These are phyloP conservation scores for Drosophila takahashii DNA, from an alignment of 1,140 invertebrate genomes.

Conservation along the genomic window DNA sequence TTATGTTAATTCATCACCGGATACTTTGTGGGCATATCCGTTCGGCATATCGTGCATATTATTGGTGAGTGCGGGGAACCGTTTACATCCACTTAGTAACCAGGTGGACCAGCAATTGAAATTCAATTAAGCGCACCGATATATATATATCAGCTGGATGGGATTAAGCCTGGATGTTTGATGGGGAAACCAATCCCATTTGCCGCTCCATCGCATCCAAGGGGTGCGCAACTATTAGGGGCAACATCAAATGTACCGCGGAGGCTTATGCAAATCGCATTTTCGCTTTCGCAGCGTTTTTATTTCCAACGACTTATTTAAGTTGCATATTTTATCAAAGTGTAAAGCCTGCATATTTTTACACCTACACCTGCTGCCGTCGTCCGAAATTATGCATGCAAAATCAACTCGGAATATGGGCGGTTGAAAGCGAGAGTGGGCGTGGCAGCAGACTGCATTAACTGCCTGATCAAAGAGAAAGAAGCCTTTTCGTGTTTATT, in stretches of 20 bases:
- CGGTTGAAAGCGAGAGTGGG: conserved; percentile 18
- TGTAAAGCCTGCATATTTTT: conserved; percentile 74
- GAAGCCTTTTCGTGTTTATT: conserved; percentile 67
- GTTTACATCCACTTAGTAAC: conserved; percentile 1
- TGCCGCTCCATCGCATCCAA: not conserved
- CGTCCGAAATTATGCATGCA: conserved; percentile 75
- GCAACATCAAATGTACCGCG: conserved; percentile 15
- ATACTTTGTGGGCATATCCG: conserved; percentile 86
- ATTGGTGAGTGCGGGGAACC: conserved; percentile 85
- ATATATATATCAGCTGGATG: not conserved
- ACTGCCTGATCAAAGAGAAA: conserved; percentile 62
- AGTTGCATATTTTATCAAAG: conserved; percentile 77
- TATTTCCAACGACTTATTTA: conserved; percentile 32
- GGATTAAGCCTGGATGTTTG: conserved; percentile 31
- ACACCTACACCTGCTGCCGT: conserved; percentile 28
- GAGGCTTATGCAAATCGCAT: conserved; percentile 64
- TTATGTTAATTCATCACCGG: conserved; percentile 87
- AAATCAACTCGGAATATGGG: conserved; percentile 54
- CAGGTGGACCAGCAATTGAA: conserved; percentile 20
- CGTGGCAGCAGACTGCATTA: conserved; percentile 56
- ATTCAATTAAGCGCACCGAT: conserved; percentile 57
- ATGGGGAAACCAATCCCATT: conserved; percentile 30
- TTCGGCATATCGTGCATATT: conserved; percentile 87
- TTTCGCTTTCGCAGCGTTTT: conserved; percentile 14
- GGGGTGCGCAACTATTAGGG: conserved; percentile 51